A percentile compares a stretch with the other conserved stretches of the same genome.
phyloP scores from a whole-genome alignment of 2,113 vertebrate genomes.

The Odontesthes bonariensis region DNA sequence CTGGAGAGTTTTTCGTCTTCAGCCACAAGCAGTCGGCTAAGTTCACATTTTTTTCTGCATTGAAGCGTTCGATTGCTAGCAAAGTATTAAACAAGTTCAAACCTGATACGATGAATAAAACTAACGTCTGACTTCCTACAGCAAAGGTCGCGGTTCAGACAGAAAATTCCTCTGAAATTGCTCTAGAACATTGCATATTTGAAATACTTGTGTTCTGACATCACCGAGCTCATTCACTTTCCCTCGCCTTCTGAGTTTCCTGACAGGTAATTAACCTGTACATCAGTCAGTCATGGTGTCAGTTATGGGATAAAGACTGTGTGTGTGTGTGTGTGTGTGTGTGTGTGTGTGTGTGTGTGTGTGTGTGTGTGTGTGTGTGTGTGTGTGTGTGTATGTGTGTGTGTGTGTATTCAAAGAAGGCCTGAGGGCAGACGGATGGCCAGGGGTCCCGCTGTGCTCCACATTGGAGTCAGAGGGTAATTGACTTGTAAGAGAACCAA shows the following conservation, averaged over 20 bases:
- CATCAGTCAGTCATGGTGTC: conserved; percentile 43
- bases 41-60: conserved; percentile 38
- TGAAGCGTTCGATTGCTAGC: conserved; percentile 42
- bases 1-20: conserved; percentile 57
- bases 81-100: conserved; percentile 64
- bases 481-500: not conserved
- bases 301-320: conserved; percentile 32
- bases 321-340: conserved; percentile 11
- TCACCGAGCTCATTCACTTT: conserved; percentile 56
- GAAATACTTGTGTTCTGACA: conserved; percentile 67
- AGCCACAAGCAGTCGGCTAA: conserved; percentile 43
- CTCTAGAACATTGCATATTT: conserved; percentile 53
- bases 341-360: not conserved
- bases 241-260: conserved; percentile 9
- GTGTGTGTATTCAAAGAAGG: not conserved
- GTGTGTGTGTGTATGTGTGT: not conserved
- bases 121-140: conserved; percentile 60
- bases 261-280: conserved; percentile 52
- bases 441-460: not conserved
- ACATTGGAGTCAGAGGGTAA: not conserved
- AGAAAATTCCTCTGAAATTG: conserved; percentile 69
- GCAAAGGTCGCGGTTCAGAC: conserved; percentile 37
- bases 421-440: no score
- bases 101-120: conserved; percentile 66
- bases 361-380: conserved; percentile 13